Evolutionary conservation across 2,888 invertebrate genomes (phyloP).

Genomic region (Drosophila borealis): DNA sequence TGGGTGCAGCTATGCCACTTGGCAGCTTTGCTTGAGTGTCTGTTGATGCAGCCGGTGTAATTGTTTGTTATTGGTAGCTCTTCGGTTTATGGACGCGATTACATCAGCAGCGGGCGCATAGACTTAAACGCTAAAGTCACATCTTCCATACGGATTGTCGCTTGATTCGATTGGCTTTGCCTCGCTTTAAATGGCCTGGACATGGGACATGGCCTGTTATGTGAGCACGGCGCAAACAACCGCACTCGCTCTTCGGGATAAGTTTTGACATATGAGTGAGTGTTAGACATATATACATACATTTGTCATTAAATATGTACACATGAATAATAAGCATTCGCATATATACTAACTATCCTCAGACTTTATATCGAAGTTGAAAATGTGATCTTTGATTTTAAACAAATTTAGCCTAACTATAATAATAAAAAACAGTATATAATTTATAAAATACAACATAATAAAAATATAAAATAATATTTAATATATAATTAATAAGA

Average conservation of each 20-base stretch:
- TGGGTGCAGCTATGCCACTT: conserved; percentile 40
- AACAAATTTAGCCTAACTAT: not conserved
- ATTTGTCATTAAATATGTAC: not conserved
- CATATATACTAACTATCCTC: not conserved
- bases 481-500: too few species aligned
- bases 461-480: too few species aligned
- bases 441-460: not conserved
- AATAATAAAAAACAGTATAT: not conserved
- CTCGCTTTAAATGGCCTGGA: conserved; percentile 45
- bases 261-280: conserved; percentile 3
- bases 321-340: not conserved
- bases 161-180: conserved; percentile 37
- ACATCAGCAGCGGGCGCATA: conserved; percentile 60
- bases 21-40: conserved; percentile 30
- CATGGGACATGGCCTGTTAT: conserved; percentile 25
- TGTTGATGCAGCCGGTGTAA: conserved; percentile 50
- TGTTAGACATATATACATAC: not conserved
- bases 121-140: conserved; percentile 36
- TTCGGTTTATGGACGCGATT: conserved; percentile 68
- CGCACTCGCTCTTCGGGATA: not conserved
- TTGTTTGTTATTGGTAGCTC: conserved; percentile 68
- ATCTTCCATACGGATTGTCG: conserved; percentile 47
- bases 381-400: not conserved
- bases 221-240: conserved; percentile 31
- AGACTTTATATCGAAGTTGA: not conserved